These are phyloP conservation scores for Furnarius figulus DNA, from an alignment of 2,113 vertebrate genomes.

Conservation along the genomic window DNA sequence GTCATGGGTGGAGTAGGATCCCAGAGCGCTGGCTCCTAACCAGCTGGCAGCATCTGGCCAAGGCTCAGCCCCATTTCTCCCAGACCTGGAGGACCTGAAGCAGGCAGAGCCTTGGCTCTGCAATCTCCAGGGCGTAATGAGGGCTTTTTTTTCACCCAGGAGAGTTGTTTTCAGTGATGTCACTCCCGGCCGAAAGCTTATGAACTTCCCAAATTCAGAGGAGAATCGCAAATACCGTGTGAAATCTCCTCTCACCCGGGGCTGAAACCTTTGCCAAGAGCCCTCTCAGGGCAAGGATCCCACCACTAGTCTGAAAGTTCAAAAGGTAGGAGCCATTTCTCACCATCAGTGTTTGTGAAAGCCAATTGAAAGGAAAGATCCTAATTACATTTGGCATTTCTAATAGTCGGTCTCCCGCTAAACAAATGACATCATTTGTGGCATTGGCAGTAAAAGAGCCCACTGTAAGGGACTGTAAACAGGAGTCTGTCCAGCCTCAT, in stretches of 20 bases:
- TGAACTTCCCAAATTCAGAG: neutral
- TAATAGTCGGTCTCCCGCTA: neutral
- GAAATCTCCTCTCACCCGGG: neutral
- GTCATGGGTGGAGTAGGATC: conserved; percentile 65
- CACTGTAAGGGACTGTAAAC: conserved; percentile 46
- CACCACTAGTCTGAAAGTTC: conserved; percentile 8
- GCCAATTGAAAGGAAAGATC: conserved; percentile 16
- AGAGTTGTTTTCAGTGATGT: neutral
- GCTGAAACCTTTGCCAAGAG: neutral
- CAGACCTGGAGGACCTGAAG: neutral
- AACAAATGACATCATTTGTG: conserved; percentile 64
- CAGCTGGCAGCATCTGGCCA: conserved; percentile 52
- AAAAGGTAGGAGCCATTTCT: conserved; percentile 55
- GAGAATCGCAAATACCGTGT: neutral
- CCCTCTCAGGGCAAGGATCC: neutral
- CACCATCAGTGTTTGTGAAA: conserved; percentile 14
- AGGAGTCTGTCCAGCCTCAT: conserved; percentile 7
- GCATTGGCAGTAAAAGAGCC: conserved; percentile 36
- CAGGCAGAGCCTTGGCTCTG: neutral
- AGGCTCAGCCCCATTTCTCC: conserved; percentile 6
- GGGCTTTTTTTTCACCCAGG: neutral
- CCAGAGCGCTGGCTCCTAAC: conserved; percentile 25
- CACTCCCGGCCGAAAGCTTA: neutral
- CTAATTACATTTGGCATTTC: conserved; percentile 62
- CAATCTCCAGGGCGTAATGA: neutral